Base-by-base conservation (phyloP, 2,888 invertebrate species). In the Harpalus rufipes region DNA sequence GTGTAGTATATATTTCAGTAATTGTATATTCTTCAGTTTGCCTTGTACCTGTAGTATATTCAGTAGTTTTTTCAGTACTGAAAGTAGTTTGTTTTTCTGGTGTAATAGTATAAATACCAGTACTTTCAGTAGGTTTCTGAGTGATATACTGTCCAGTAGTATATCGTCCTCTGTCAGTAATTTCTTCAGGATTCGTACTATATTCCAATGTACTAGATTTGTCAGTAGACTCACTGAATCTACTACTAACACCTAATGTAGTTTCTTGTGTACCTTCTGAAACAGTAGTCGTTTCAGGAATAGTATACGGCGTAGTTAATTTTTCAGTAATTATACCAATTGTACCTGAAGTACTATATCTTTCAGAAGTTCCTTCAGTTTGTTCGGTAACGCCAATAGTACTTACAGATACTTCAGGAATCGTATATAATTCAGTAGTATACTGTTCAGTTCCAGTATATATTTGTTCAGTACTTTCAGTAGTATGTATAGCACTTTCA, bases 131-230 rank as follows among this genome's bases (percentile, higher is more conserved):
- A 32, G 5, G 32, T 32, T 6, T 32, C 0, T 32, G 32, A 32
- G 32, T 32, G 5, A 5, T 32, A 32, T 32, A 32, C 5, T 32
- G 32, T 32, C 1, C 32, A 32, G 32, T 32, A 32, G 32, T 32
- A 21, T 21, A 21, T 21, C 3, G 21, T 21, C 3, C 21, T 21
- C 21, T 3, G 32, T 32, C 32, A 5, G 32, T 32, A 32, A 32
- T 32, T 32, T 0, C 5, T 32, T 88, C 89, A 78, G 86, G 84
- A 14, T 0, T 3, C 25, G 25, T 63, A 63, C 10, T 16, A 16
- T 59, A 18, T 16, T 59, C 25, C n/a, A 10, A 25, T 8, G 63
- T 63, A 25, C 32, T 18, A 25, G 8, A 10, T 63, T 18, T 63
- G 25, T 63, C 25, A 63, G 63, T 63, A 25, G 25, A 25, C 18